These are phyloP conservation scores for Microtus pennsylvanicus DNA, from an alignment of 2,113 vertebrate species.

Conservation along the genomic window DNA sequence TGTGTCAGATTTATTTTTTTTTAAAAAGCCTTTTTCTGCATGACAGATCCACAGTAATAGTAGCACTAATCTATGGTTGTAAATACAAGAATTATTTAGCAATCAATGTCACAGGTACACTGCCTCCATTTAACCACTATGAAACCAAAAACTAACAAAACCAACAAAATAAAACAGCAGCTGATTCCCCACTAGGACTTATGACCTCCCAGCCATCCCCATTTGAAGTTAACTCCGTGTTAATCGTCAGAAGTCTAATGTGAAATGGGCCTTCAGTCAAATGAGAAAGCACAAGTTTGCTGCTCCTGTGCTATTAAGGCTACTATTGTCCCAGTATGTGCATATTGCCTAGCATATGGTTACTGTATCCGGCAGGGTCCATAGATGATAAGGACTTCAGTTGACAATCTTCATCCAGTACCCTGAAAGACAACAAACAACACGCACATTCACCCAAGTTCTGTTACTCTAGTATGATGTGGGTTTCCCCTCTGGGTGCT, in stretches of 20 bases:
- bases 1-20: no score
- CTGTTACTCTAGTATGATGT: background rate
- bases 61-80: background rate
- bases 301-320: no score
- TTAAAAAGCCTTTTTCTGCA: background rate
- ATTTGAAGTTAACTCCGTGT: no score
- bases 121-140: background rate
- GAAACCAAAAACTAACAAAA: background rate
- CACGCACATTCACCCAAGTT: background rate
- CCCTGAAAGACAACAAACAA: background rate
- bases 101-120: background rate
- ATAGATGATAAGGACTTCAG: background rate
- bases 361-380: background rate
- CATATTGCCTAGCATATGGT: background rate
- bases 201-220: no score
- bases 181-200: background rate
- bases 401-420: background rate
- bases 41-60: background rate
- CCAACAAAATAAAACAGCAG: background rate
- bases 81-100: background rate
- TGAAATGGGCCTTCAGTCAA: background rate
- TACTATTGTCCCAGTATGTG: no score
- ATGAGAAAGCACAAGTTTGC: background rate
- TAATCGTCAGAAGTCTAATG: background rate
- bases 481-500: no score